A percentile compares a stretch with the other conserved stretches of the same genome.
Evolutionary conservation across 2,113 vertebrate species (phyloP).

Genomic region (Otis tarda): DNA sequence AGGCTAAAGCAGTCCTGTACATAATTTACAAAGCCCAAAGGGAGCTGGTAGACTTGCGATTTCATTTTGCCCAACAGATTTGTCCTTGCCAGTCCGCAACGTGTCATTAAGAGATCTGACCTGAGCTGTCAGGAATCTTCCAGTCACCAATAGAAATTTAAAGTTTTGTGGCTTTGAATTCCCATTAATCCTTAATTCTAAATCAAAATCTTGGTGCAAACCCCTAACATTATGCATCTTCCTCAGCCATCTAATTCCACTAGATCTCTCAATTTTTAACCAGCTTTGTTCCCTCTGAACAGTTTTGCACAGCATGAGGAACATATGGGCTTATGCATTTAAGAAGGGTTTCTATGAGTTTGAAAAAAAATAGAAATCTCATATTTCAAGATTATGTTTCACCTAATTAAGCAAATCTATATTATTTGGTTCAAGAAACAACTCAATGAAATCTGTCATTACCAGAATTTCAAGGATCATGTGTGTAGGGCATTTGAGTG

Average conservation of each 20-base stretch:
- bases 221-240: neutral
- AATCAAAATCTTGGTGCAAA: neutral
- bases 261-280: neutral
- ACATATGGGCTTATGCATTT: slow-evolving; percentile 1
- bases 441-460: neutral
- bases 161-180: neutral
- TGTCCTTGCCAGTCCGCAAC: neutral
- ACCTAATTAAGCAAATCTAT: slow-evolving; percentile 17
- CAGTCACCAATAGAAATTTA: neutral
- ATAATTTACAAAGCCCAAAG: neutral
- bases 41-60: neutral
- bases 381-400: slow-evolving; percentile 12
- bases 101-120: neutral
- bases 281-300: neutral
- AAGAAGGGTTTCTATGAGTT: neutral
- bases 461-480: neutral
- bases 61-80: neutral
- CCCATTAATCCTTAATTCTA: neutral
- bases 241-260: neutral
- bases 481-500: neutral
- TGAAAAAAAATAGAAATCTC: neutral
- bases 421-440: slow-evolving; percentile 8
- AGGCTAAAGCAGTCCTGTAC: neutral
- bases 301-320: neutral
- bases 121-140: neutral